Conservation (phyloP, 1,140 invertebrate species). For the Popillia japonica region DNA sequence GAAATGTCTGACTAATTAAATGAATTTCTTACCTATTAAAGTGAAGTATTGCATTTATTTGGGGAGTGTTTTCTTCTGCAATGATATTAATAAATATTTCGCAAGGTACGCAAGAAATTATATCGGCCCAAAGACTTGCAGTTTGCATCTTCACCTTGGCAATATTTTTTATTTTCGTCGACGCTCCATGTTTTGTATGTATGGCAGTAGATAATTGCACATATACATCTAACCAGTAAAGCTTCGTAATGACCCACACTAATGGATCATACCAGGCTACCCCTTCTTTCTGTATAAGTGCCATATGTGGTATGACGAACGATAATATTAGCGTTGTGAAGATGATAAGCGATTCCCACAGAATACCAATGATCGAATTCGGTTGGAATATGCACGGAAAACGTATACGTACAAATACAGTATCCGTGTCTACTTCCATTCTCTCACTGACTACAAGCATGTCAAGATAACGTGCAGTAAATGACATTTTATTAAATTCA, state of each 20-base stretch:
- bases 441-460: slow-evolving; percentile 21
- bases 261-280: neutral
- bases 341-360: slow-evolving; percentile 33
- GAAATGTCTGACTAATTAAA: no score
- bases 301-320: neutral
- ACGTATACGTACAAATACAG: slow-evolving; percentile 18
- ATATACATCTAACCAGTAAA: slow-evolving; percentile 37
- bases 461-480: slow-evolving; percentile 28
- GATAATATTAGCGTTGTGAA: neutral
- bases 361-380: slow-evolving; percentile 16
- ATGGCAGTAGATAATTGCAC: slow-evolving; percentile 34
- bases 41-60: slow-evolving; percentile 1
- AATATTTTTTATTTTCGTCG: slow-evolving; percentile 23
- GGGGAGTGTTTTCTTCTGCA: neutral
- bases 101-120: slow-evolving; percentile 3
- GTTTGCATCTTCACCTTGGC: slow-evolving; percentile 26
- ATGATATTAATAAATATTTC: slow-evolving; percentile 26
- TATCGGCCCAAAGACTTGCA: slow-evolving; percentile 20
- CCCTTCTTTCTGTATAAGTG: neutral
- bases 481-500: slow-evolving; percentile 28
- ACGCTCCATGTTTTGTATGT: neutral
- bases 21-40: slow-evolving; percentile 11
- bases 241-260: neutral
- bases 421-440: slow-evolving; percentile 31
- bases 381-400: slow-evolving; percentile 38